Conservation (phyloP, 2,797 vertebrate genomes). For the Cynopterus sphinx region DNA sequence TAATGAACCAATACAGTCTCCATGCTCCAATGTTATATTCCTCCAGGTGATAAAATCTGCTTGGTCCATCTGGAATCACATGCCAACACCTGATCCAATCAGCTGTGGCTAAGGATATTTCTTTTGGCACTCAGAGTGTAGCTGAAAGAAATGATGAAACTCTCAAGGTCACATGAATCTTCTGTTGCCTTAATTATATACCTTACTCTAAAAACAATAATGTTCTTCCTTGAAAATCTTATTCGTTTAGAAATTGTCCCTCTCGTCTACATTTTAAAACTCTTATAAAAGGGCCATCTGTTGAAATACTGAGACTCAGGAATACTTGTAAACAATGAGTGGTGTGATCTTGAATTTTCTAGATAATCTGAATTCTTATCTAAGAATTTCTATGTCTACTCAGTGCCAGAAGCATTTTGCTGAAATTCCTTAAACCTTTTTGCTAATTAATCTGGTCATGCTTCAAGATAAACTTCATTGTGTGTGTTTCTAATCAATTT, state of each 20-base stretch:
- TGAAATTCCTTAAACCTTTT: constrained; percentile 15
- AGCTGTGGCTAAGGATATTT: not conserved
- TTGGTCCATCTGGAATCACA: not conserved
- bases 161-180: not conserved
- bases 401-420: constrained; percentile 17
- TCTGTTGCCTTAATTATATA: not conserved
- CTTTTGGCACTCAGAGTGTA: not conserved
- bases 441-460: not conserved
- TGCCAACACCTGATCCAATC: not conserved
- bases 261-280: constrained; percentile 36
- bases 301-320: not conserved
- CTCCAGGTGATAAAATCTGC: not conserved
- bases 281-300: not conserved
- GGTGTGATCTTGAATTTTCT: not conserved
- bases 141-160: not conserved
- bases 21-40: not conserved
- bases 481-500: constrained; percentile 31
- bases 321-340: not conserved
- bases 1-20: not conserved
- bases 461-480: not conserved
- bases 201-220: not conserved
- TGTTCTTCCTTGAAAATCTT: not conserved
- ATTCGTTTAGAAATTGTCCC: not conserved
- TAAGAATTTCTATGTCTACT: constrained; percentile 4
- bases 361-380: not conserved